These are phyloP conservation scores for Sebastiscus tertius DNA, from an alignment of 2,797 vertebrate genomes.

Conservation along the genomic window DNA sequence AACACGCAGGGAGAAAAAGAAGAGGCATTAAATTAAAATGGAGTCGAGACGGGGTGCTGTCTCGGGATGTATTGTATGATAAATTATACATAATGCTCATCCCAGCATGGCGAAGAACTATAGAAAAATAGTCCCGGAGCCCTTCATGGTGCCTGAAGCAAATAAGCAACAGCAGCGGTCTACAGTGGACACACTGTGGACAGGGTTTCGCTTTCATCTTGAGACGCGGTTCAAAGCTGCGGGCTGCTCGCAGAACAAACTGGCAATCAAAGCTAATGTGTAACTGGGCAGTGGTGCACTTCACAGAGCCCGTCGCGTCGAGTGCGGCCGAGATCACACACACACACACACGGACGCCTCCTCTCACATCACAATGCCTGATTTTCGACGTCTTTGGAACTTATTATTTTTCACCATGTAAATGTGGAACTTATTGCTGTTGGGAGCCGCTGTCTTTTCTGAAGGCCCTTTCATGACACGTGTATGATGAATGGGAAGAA, in stretches of 20 bases:
- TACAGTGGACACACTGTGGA: conserved; percentile 73
- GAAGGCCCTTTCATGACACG: conserved; percentile 65
- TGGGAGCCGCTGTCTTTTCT: conserved; percentile 36
- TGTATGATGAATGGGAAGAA: conserved; percentile 66
- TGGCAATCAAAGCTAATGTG: conserved; percentile 82
- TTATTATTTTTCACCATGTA: conserved; percentile 70
- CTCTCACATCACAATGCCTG: conserved; percentile 70
- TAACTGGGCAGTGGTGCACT: conserved; percentile 76
- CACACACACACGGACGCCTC: conserved; percentile 26
- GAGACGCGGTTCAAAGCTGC: conserved; percentile 75
- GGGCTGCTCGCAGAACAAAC: conserved; percentile 75
- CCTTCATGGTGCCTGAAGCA: conserved; percentile 76
- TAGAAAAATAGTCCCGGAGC: conserved; percentile 53
- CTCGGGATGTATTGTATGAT: conserved; percentile 70
- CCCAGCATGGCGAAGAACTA: conserved; percentile 65
- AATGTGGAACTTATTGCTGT: conserved; percentile 30
- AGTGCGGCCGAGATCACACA: conserved; percentile 73
- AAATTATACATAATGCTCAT: conserved; percentile 82
- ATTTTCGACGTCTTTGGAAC: conserved; percentile 70
- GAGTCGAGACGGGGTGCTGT: conserved; percentile 54
- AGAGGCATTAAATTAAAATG: conserved; percentile 66
- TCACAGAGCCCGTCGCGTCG: conserved; percentile 71
- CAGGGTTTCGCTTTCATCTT: conserved; percentile 83
- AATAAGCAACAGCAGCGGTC: conserved; percentile 69
- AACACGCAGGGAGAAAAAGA: conserved; percentile 38